These are phyloP conservation scores for Agrenia bidenticulata DNA, from an alignment of 2,888 invertebrate species.

Conservation along the genomic window DNA sequence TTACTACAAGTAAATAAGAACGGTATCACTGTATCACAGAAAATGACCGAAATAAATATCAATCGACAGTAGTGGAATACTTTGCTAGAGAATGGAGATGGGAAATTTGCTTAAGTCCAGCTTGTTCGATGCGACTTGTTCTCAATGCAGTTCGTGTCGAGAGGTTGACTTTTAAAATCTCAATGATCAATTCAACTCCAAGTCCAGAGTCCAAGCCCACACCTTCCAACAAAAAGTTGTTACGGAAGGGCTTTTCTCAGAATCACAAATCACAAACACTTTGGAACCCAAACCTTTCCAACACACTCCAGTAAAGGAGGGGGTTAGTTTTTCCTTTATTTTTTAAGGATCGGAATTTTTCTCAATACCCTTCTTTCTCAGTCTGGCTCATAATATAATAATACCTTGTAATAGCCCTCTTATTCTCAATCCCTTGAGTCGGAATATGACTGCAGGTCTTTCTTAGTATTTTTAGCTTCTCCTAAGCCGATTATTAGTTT, in stretches of 20 bases:
- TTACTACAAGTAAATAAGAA: too few relatives aligned
- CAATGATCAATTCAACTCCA: too few relatives aligned
- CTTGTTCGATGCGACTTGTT: too few relatives aligned
- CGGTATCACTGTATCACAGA: too few relatives aligned
- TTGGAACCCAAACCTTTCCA: neutral
- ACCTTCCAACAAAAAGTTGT: too few relatives aligned
- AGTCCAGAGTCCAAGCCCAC: too few relatives aligned
- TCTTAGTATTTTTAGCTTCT: neutral
- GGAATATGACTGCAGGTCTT: neutral
- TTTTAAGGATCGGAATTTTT: constrained; percentile 3
- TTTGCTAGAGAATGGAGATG: too few relatives aligned
- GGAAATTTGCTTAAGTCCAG: too few relatives aligned
- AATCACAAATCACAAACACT: constrained; percentile 9
- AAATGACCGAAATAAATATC: too few relatives aligned
- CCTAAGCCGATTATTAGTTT: neutral
- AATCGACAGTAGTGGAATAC: too few relatives aligned
- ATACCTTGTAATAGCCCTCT: neutral
- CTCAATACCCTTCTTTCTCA: neutral
- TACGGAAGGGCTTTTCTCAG: constrained; percentile 3
- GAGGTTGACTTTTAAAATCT: too few relatives aligned
- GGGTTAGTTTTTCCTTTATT: neutral
- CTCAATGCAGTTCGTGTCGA: too few relatives aligned
- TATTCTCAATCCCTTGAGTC: neutral
- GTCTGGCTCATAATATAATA: neutral
- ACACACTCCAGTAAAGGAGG: neutral